phyloP scores from a whole-genome alignment of 2,113 vertebrate species.

The Coracopsis vasa region DNA sequence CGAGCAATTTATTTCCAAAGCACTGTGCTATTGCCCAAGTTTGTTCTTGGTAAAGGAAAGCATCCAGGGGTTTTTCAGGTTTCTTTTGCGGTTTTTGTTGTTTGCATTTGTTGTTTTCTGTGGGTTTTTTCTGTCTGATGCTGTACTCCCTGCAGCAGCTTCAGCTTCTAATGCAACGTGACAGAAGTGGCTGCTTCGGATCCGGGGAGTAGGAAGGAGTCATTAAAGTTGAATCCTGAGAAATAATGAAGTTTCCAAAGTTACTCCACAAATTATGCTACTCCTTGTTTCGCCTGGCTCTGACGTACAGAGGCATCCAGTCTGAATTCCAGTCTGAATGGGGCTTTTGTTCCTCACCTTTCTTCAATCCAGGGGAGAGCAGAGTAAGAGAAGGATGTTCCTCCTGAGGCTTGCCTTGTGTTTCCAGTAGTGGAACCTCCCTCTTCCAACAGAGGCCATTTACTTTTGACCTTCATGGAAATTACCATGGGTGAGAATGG shows the following conservation, averaged over 20 bases:
- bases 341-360: neutral
- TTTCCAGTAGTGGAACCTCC: neutral
- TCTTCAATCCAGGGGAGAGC: neutral
- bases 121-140: neutral
- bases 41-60: slow-evolving; percentile 3
- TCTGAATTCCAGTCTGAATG: neutral
- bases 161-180: neutral
- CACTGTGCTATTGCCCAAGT: neutral
- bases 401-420: neutral
- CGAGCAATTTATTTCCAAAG: slow-evolving; percentile 31
- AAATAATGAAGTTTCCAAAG: neutral
- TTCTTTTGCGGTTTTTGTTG: neutral
- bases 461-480: neutral
- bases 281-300: neutral
- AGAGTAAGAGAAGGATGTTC: neutral
- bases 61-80: neutral
- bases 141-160: neutral
- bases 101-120: neutral
- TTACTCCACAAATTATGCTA: neutral
- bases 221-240: neutral
- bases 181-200: neutral
- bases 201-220: neutral
- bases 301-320: neutral
- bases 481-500: neutral
- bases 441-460: neutral